These are phyloP conservation scores for Catamblyrhynchus diadema DNA, from an alignment of 2,797 vertebrate species.

Conservation along the genomic window DNA sequence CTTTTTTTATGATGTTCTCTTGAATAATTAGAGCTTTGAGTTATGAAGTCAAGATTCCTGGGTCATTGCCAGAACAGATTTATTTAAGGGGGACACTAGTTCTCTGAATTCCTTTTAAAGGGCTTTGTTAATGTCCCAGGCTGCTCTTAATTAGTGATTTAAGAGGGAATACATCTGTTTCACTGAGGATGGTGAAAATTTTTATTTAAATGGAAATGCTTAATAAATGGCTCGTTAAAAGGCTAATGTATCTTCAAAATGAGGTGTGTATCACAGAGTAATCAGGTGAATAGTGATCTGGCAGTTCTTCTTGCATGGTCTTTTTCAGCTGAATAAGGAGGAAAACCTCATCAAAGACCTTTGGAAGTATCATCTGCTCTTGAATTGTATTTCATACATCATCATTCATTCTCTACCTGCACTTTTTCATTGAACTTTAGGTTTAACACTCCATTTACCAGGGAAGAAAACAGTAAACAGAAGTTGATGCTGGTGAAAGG, in stretches of 20 bases:
- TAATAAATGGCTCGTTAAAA: conserved; percentile 45
- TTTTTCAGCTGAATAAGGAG: neutral
- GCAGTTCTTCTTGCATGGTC: neutral
- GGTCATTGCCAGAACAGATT: conserved; percentile 50
- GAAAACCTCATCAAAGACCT: neutral
- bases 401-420: neutral
- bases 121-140: conserved; percentile 37
- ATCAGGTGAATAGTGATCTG: neutral
- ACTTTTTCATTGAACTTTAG: neutral
- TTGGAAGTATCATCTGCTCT: neutral
- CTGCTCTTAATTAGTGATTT: conserved; percentile 65
- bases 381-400: neutral
- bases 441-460: neutral
- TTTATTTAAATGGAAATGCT: conserved; percentile 53
- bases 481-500: neutral
- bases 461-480: neutral
- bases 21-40: conserved; percentile 57
- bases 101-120: conserved; percentile 56
- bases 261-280: neutral
- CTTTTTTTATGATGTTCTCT: conserved; percentile 10
- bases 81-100: conserved; percentile 24
- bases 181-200: conserved; percentile 45
- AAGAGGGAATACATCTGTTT: conserved; percentile 51
- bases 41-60: conserved; percentile 27
- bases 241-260: conserved; percentile 29